phyloP scores from a whole-genome alignment of 2,888 invertebrate genomes.

The Zaprionus bogoriensis region DNA sequence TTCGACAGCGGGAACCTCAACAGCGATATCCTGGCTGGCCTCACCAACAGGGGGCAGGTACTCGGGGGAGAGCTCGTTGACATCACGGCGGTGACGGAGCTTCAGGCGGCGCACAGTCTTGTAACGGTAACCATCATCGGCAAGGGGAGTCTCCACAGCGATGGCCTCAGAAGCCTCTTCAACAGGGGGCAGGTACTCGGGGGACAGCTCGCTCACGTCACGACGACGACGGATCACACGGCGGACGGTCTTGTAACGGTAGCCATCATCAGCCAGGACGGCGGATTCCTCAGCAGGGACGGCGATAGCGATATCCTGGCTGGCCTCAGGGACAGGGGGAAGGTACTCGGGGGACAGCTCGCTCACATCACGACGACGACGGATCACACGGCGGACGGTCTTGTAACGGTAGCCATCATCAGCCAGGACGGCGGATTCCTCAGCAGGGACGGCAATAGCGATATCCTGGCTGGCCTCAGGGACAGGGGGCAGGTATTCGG shows the following conservation, averaged over 20 bases:
- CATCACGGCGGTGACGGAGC: slow-evolving; percentile 69
- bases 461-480: slow-evolving; percentile 24
- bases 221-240: slow-evolving; percentile 69
- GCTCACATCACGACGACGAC: slow-evolving; percentile 65
- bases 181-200: slow-evolving; percentile 53
- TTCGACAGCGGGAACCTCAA: slow-evolving; percentile 32
- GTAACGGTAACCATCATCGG: slow-evolving; percentile 70
- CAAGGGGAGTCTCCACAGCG: slow-evolving; percentile 38
- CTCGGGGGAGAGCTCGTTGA: slow-evolving; percentile 59
- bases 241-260: slow-evolving; percentile 73
- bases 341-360: slow-evolving; percentile 57
- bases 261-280: slow-evolving; percentile 61
- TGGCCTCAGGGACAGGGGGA: slow-evolving; percentile 36
- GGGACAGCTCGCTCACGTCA: slow-evolving; percentile 47
- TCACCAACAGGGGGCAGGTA: slow-evolving; percentile 65
- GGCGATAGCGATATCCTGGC: slow-evolving; percentile 11
- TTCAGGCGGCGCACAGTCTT: slow-evolving; percentile 64
- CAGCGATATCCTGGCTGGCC: slow-evolving; percentile 25
- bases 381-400: slow-evolving; percentile 57
- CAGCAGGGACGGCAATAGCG: slow-evolving; percentile 10
- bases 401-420: slow-evolving; percentile 75
- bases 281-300: slow-evolving; percentile 30
- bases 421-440: slow-evolving; percentile 40
- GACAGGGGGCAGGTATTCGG: slow-evolving; percentile 68
- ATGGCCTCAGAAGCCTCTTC: slow-evolving; percentile 44